Percentiles rank a stretch among this genome's conserved stretches.
Evolutionary conservation across 2,797 vertebrate genomes (phyloP).

Genomic region (Cynopterus sphinx): DNA sequence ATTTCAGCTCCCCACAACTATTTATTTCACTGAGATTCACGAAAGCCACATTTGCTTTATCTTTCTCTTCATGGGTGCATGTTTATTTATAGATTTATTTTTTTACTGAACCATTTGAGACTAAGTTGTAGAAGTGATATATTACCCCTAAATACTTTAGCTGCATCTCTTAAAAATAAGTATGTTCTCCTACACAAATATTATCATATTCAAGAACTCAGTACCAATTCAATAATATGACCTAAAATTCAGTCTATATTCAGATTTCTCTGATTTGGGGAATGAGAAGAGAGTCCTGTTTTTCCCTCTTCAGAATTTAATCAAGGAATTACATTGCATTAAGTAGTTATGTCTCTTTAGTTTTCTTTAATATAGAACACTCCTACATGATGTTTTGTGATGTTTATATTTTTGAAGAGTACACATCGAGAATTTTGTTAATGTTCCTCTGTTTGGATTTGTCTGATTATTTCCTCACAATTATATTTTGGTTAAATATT

Average conservation of each 20-base stretch:
- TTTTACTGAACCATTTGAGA: background rate
- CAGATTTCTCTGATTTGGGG: background rate
- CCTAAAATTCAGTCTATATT: background rate
- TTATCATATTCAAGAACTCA: background rate
- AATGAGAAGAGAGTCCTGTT: background rate
- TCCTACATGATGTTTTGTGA: background rate
- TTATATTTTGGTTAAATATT: conserved; percentile 4
- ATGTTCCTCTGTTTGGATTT: background rate
- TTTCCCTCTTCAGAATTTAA: background rate
- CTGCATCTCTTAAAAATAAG: conserved; percentile 21
- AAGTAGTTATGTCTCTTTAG: background rate
- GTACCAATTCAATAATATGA: background rate
- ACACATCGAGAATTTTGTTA: background rate
- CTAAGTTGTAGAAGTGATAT: background rate
- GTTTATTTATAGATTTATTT: conserved; percentile 44
- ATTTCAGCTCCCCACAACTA: conserved; percentile 37
- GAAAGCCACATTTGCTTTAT: conserved; percentile 44
- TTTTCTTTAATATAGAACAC: background rate
- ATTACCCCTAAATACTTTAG: background rate
- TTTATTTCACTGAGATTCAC: conserved; percentile 44
- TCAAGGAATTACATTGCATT: background rate
- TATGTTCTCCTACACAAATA: background rate
- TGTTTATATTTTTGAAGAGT: background rate
- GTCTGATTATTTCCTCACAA: background rate
- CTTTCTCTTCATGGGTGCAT: background rate